These are phyloP conservation scores for Aulostomus chinensis DNA, from an alignment of 2,797 vertebrate species.

Conservation along the genomic window DNA sequence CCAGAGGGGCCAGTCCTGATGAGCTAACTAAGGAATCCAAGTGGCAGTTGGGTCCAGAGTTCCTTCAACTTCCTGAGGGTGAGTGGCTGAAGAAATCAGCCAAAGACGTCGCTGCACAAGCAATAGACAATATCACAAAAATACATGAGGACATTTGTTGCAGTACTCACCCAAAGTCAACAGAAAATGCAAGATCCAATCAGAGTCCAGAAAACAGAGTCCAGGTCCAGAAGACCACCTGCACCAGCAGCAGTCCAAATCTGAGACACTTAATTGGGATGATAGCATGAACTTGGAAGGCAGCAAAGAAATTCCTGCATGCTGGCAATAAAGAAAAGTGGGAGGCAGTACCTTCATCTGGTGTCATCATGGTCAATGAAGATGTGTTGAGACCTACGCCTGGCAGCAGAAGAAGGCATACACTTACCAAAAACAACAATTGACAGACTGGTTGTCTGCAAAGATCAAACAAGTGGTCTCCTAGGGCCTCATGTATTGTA, in stretches of 20 bases:
- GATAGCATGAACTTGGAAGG: not conserved
- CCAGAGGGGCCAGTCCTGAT: slow-evolving; percentile 3
- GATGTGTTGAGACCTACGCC: slow-evolving; percentile 1
- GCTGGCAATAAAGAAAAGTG: not conserved
- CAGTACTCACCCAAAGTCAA: not conserved
- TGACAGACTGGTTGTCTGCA: slow-evolving; percentile 1
- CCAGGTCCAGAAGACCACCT: not conserved
- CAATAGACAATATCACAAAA: too few relatives aligned
- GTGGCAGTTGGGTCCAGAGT: slow-evolving; percentile 23
- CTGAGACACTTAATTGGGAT: not conserved
- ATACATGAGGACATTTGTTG: too few relatives aligned
- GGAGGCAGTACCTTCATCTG: not conserved
- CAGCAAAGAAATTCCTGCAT: not conserved
- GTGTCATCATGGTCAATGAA: not conserved
- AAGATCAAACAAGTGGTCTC: not conserved
- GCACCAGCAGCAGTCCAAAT: too few relatives aligned
- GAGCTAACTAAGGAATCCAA: slow-evolving; percentile 1
- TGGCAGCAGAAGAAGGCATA: slow-evolving; percentile 7
- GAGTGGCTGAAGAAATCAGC: slow-evolving; percentile 2
- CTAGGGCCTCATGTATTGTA: too few relatives aligned
- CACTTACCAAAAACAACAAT: not conserved
- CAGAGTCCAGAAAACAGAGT: too few relatives aligned
- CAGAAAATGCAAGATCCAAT: not conserved
- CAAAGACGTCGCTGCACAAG: not conserved
- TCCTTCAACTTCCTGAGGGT: not conserved